Conservation (phyloP, 2,797 vertebrate species). For the Paguma larvata region DNA sequence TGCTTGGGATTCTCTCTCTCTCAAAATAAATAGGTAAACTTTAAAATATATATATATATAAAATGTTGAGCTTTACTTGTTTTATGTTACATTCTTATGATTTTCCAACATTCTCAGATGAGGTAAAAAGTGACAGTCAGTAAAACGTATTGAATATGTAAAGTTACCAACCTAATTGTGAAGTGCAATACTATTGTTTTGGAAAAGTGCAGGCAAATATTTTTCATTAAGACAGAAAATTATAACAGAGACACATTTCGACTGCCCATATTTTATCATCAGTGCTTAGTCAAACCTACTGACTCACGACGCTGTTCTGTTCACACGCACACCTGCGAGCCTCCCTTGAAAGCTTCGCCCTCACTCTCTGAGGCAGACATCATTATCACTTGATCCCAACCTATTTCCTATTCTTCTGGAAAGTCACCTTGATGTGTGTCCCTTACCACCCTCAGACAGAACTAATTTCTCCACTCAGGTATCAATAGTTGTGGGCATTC, state of each 20-base stretch:
- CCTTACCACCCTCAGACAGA: neutral
- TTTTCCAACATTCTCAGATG: neutral
- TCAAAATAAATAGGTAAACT: too few species aligned
- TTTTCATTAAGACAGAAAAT: constrained; percentile 37
- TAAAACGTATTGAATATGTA: neutral
- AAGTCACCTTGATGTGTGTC: neutral
- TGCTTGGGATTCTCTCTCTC: too few species aligned
- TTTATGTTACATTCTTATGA: neutral
- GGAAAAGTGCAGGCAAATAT: neutral
- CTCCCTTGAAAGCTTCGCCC: neutral
- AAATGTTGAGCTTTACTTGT: neutral
- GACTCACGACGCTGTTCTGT: neutral
- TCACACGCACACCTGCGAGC: neutral
- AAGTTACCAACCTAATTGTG: neutral
- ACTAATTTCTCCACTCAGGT: neutral
- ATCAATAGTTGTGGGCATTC: neutral
- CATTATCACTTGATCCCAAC: neutral
- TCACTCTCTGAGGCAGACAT: neutral
- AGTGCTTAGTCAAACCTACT: neutral
- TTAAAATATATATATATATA: neutral
- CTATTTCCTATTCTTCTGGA: neutral
- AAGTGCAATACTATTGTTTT: neutral
- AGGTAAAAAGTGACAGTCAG: neutral
- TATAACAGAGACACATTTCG: neutral
- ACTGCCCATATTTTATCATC: neutral